Base-by-base conservation (phyloP, 2,113 vertebrate genomes). In the Thymallus thymallus region DNA sequence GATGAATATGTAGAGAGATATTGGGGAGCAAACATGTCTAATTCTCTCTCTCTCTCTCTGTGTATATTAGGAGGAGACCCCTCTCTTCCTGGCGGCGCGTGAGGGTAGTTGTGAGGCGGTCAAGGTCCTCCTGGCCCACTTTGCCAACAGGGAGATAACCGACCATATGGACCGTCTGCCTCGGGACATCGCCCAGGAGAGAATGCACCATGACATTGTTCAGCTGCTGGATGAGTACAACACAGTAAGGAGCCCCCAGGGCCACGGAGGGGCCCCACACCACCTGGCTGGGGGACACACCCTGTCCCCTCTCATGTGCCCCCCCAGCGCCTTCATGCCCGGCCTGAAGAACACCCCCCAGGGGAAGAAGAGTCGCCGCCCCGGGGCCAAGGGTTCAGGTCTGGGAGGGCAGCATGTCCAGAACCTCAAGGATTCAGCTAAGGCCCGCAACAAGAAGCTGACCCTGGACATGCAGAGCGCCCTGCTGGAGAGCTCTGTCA, bases 161-260 rank as follows among this genome's bases (percentile, higher is more conserved):
- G 96, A 98, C 85, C 96, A 98, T 75, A 94, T 98, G 94, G 96
- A 98, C 84, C 89, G 96, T 62, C 90, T 98, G 75, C 96, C 96
- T 0, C 89, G 96, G 1, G 96, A 98, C 75, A 95, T 97, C 61
- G 96, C 95, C 20, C 96, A 96, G 81, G 96, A 98, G 26, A 93
- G 96, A 46, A 93, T 96, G 90, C 96, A 98, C 82, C 96, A 98
- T 1, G 96, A 98, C 88, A 98, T 98, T 6, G 95, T 97, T 68
- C 94, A 95, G 80, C 90, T 98, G 74, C 89, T 98, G 69, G 96
- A 98, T 76, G 95, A 97, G 83, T 96, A 95, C 88, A 95, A 95
- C 74, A 95, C 95, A 0, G 95, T 95, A n/a, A 92, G 96, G 56
- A 95, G 95, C 72, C 95, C 95, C 10, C 94, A 94, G 3, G 93